These are phyloP conservation scores for Agrypnia vestita DNA, from an alignment of 1,140 invertebrate genomes.

Conservation along the genomic window DNA sequence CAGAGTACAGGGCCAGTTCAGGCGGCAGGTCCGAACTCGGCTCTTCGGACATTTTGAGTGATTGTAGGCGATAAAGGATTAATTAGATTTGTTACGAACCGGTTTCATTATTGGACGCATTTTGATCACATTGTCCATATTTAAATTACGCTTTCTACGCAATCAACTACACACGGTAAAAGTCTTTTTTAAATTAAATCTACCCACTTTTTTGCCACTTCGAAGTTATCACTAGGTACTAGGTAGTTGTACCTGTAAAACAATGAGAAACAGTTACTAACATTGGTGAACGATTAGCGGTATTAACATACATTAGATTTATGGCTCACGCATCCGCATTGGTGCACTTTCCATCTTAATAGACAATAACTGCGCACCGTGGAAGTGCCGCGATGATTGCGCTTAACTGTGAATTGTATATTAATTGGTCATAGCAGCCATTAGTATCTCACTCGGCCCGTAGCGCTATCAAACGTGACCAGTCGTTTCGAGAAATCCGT, in stretches of 20 bases:
- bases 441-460: no score
- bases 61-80: no score
- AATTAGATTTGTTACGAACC: neutral
- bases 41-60: slow-evolving; percentile 10
- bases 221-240: neutral
- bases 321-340: neutral
- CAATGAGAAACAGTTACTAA: neutral
- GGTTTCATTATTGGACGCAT: neutral
- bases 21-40: neutral
- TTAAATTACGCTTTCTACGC: no score
- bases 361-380: slow-evolving; percentile 1
- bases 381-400: neutral
- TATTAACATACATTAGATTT: slow-evolving; percentile 11
- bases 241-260: slow-evolving; percentile 1
- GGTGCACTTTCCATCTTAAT: neutral
- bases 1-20: slow-evolving; percentile 15
- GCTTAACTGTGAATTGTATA: slow-evolving; percentile 19
- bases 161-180: no score
- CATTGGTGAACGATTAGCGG: slow-evolving; percentile 3
- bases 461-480: no score
- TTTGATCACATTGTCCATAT: no score
- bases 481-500: no score
- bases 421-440: slow-evolving; percentile 16
- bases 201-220: no score
- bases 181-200: no score